phyloP scores from a whole-genome alignment of 2,113 vertebrate genomes.

The Calcarius ornatus region DNA sequence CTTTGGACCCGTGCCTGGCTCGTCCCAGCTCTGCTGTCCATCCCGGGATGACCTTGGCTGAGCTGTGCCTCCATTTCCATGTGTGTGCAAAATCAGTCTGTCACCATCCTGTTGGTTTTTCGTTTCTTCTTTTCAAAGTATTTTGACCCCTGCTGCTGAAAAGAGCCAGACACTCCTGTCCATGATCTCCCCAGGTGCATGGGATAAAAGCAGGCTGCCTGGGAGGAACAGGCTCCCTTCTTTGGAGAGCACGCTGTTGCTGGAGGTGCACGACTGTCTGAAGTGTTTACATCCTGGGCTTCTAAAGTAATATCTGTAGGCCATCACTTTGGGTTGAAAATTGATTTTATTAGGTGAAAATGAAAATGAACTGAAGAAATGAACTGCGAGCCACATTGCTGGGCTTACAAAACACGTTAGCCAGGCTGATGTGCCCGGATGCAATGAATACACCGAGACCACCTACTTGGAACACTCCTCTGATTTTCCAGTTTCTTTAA shows the following conservation, averaged over 20 bases:
- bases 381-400: constrained; percentile 38
- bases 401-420: background rate
- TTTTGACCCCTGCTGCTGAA: constrained; percentile 55
- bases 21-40: background rate
- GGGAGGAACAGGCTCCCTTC: background rate
- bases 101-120: background rate
- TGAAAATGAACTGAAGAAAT: constrained; percentile 62
- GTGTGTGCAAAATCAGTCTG: background rate
- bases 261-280: constrained; percentile 8
- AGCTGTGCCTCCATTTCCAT: background rate
- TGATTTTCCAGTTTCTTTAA: constrained; percentile 55
- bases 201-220: constrained; percentile 31
- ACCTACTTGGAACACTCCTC: constrained; percentile 55
- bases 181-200: background rate
- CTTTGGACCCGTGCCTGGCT: background rate
- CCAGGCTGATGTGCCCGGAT: constrained; percentile 25
- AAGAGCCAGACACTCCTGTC: constrained; percentile 46
- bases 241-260: background rate
- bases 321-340: constrained; percentile 58
- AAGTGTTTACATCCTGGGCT: constrained; percentile 49
- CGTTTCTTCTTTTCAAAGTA: background rate
- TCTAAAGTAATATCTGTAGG: constrained; percentile 57
- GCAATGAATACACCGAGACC: background rate
- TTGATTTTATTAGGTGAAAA: constrained; percentile 70
- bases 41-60: background rate